Evolutionary conservation across 92 coral and sea anemone species (phyloP).

Genomic region (Blastomussa wellsi): DNA sequence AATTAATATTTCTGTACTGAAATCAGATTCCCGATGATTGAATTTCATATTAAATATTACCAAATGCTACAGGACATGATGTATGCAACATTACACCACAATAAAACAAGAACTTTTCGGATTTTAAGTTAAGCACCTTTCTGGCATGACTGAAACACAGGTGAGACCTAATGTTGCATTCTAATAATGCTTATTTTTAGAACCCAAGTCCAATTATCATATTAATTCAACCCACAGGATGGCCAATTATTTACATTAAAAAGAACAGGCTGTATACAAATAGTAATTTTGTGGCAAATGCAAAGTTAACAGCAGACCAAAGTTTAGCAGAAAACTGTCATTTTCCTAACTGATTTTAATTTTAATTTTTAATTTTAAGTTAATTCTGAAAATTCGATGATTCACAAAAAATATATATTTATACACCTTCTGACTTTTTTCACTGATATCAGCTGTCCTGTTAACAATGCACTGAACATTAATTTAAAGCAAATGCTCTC

Average conservation of each 20-base stretch:
- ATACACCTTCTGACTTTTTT: background rate
- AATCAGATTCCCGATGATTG: background rate
- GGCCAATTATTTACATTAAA: background rate
- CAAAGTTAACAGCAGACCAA: background rate
- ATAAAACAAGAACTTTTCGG: background rate
- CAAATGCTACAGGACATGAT: background rate
- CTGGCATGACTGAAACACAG: background rate
- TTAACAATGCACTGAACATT: background rate
- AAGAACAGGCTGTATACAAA: background rate
- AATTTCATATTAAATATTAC: background rate
- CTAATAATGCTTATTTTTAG: constrained; percentile 21
- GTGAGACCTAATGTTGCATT: background rate
- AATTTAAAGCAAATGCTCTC: background rate
- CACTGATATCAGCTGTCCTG: background rate
- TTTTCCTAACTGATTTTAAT: background rate
- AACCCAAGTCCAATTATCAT: background rate
- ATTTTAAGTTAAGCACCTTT: background rate
- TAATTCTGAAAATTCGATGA: background rate
- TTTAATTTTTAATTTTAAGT: background rate
- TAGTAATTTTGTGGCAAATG: background rate
- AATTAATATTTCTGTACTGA: background rate
- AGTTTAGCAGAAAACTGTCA: background rate
- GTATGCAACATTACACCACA: background rate
- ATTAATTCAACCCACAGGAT: background rate
- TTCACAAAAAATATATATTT: background rate